Base-by-base conservation (phyloP, 92 coral and sea anemone genomes). In the Heteractis magnifica region DNA sequence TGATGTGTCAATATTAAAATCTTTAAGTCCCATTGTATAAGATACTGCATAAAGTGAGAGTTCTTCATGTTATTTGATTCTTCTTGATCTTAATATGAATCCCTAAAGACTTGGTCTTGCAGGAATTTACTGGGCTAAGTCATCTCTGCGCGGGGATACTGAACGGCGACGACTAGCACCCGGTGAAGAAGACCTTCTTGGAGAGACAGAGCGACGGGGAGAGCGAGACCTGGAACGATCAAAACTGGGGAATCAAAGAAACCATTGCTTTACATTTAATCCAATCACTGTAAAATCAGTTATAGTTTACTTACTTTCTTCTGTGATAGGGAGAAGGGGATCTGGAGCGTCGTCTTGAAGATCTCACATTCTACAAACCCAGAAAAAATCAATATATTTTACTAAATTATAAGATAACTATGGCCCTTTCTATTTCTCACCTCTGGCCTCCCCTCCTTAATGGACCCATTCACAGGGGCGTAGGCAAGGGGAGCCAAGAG, bases 151-250 rank as follows among this genome's bases (percentile, higher is more conserved):
- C 87, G 94, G 92, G 19, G 92, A 91, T 23, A 90, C 83, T 7
- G 95, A 89, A 49, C 87, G 93, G 51, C 90, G 85, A 51, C 83
- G 83, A 49, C 83, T 72, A 75, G 82, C 55, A 13, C 81, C 88
- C 34, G 91, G 91, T 70, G 91, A 88, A 21, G 87, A 91, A 15
- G 95, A 92, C 64, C 95, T 87, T 20, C 94, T 86, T n/a, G 93
- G 90, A 19, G 90, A 87, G 65, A 75, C 56, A n/a, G 89, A 86
- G 56, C 82, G 88, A 41, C 65, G 60, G 6, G 88, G 94, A 48
- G 95, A 92, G 41, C 95, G 95, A 15, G 95, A 92, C 51, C 95
- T 90, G 13, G 95, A 92, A 83, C 95, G 90, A 75, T 87, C 90
- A 5, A 82, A 83, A 53, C 90, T 88, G 65, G 1, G 51, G 51